Evolutionary conservation across 1,140 invertebrate species (phyloP).

Genomic region (Philotrypesis tridentata): DNA sequence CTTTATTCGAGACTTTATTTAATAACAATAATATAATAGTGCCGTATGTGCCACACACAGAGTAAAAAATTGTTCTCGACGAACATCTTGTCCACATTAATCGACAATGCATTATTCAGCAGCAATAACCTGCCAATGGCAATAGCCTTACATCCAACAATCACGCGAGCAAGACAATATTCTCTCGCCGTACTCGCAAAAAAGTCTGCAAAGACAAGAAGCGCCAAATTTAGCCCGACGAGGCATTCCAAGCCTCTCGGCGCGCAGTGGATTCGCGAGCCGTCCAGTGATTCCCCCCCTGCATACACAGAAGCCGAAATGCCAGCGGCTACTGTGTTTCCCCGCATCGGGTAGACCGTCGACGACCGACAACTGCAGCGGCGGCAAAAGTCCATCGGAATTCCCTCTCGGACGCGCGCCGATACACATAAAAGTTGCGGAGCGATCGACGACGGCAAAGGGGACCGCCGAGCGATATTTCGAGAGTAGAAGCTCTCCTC

Average conservation of each 20-base stretch:
- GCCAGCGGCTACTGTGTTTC: not conserved
- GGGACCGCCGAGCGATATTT: constrained; percentile 4
- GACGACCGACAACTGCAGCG: not conserved
- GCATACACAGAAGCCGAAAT: not conserved
- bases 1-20: no score
- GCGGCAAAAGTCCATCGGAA: constrained; percentile 34
- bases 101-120: no score
- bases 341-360: not conserved
- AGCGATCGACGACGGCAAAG: not conserved
- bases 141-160: no score
- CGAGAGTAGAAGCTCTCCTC: not conserved
- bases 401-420: constrained; percentile 20
- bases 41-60: no score
- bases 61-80: no score
- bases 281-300: not conserved
- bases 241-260: constrained; percentile 10
- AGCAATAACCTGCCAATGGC: no score
- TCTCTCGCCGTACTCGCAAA: no score
- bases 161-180: no score
- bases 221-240: constrained; percentile 25
- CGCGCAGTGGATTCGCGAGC: not conserved
- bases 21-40: no score
- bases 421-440: constrained; percentile 34
- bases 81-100: no score
- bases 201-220: not conserved